These are phyloP conservation scores for Coenobita brevimanus DNA, from an alignment of 1,140 invertebrate species.

Conservation along the genomic window DNA sequence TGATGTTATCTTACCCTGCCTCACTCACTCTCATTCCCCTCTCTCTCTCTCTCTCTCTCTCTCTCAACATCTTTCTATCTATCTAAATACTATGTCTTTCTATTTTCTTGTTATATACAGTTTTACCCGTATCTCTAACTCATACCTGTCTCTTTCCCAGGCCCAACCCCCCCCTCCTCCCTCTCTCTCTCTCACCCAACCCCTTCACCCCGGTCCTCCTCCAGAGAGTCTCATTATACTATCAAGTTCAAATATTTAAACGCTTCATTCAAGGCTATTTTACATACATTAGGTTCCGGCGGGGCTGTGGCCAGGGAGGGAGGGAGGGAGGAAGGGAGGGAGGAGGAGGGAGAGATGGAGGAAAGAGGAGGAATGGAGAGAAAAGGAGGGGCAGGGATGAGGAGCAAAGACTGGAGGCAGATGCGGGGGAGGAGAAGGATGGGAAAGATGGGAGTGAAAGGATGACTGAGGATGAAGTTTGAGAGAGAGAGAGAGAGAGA, in stretches of 20 bases:
- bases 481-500: no score
- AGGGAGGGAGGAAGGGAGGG: neutral
- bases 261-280: constrained; percentile 30
- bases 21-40: neutral
- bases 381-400: neutral
- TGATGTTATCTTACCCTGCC: constrained; percentile 9
- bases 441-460: neutral
- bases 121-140: no score
- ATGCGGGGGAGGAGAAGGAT: neutral
- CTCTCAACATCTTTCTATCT: neutral
- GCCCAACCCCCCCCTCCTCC: neutral
- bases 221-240: constrained; percentile 30
- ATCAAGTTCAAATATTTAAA: constrained; percentile 45
- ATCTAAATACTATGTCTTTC: no score
- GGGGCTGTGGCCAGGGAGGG: neutral
- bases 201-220: neutral
- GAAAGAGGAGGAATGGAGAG: neutral
- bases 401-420: neutral
- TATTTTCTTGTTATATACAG: no score
- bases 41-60: no score
- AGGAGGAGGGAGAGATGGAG: no score
- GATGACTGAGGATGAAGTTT: neutral
- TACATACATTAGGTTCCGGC: constrained; percentile 24
- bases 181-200: neutral
- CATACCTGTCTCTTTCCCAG: no score